Percentiles rank a stretch among this genome's conserved stretches.
These are phyloP conservation scores for Prolemur simus DNA, from an alignment of 2,113 vertebrate species.

Conservation along the genomic window DNA sequence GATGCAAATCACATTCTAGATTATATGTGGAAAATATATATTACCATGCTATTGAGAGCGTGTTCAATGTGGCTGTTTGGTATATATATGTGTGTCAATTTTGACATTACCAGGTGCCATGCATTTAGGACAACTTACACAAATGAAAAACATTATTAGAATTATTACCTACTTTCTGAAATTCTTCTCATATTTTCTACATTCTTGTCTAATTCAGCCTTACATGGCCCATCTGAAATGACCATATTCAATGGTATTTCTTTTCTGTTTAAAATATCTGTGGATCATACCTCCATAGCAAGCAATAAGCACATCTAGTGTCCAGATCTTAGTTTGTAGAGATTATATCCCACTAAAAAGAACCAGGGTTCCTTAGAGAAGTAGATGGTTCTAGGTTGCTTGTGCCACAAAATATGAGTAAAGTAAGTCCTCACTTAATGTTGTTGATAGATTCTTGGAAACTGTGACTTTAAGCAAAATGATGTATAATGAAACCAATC, in stretches of 20 bases:
- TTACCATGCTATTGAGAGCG: neutral
- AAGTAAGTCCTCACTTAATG: neutral
- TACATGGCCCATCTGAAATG: conserved; percentile 10
- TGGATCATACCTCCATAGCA: neutral
- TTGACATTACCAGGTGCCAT: conserved; percentile 20
- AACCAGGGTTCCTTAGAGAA: neutral
- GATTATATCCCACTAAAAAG: neutral
- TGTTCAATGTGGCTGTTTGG: neutral
- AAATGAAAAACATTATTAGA: conserved; percentile 13
- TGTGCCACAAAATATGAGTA: neutral
- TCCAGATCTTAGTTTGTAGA: neutral
- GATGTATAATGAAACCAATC: neutral
- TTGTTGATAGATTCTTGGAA: neutral
- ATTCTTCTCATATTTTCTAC: neutral
- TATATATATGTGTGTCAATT: neutral
- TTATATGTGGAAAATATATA: neutral
- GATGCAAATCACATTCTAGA: conserved; percentile 12
- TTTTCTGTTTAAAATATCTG: conserved; percentile 36
- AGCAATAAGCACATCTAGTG: neutral
- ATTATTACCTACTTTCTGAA: conserved; percentile 21
- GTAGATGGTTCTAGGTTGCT: neutral
- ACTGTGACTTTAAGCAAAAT: neutral
- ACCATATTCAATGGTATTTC: neutral
- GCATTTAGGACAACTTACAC: conserved; percentile 1
- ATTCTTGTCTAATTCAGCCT: conserved; percentile 17